Evolutionary conservation across 2,888 invertebrate species (phyloP), one percentile per base, ranked within the genome.

Genomic region (Allolobophora icterica): DNA sequence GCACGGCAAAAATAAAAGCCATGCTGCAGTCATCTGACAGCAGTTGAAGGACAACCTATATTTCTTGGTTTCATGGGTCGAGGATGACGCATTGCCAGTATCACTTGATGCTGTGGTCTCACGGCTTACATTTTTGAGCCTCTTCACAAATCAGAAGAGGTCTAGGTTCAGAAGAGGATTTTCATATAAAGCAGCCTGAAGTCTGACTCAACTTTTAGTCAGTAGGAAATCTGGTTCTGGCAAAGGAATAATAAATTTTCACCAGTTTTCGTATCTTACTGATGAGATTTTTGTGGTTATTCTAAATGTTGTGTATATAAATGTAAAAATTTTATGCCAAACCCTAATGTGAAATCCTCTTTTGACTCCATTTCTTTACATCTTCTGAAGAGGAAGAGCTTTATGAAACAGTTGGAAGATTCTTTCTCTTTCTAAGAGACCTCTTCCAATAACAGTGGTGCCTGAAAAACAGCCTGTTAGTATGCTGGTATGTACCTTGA

Each of bases 381-480:
- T 71, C 71, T 71, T 71, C 8, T 71, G 71, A n/a, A 71, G n/a
- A n/a, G 13, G n/a, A 30, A 71, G n/a, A n/a, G 8, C 71, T 13
- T n/a, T 8, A 71, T 71, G n/a, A 71, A 71, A 71, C 71, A 71
- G n/a, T 71, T 71, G 71, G 71, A 71, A 71, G n/a, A n/a, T 71
- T 71, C 6, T 71, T 71, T n/a, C n/a, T 71, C n/a, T 71, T 8
- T 71, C 30, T 30, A 71, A 52, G 52, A 52, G 52, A 52, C 24
- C n/a, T 71, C 71, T 71, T 71, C 71, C n/a, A 71, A 30, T n/a
- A 71, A n/a, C 30, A 45, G 11, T n/a, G n/a, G 71, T n/a, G 5
- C 8, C 0, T 52, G n/a, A 71, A n/a, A 71, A n/a, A 71, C 71
- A 71, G 11, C 71, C 17, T 71, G n/a, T 11, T n/a, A n/a, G 30